Conservation (phyloP, 2,113 vertebrate species). For the Bujurquina vittata region DNA sequence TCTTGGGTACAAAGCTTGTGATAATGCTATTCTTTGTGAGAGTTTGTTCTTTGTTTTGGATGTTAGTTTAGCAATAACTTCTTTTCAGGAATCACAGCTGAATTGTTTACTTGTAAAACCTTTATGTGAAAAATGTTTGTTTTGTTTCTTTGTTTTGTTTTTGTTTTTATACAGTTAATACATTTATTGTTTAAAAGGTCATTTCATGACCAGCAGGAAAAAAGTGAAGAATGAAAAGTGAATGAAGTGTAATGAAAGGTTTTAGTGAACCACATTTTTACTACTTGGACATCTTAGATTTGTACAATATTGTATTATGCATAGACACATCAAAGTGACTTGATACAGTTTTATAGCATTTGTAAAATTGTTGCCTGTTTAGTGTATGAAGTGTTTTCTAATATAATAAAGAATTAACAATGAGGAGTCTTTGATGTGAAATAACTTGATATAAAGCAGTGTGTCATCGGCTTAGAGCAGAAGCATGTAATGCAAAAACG, state of each 20-base stretch:
- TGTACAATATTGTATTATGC: background rate
- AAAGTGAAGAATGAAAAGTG: background rate
- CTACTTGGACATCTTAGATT: background rate
- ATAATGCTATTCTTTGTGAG: background rate
- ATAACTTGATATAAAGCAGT: background rate
- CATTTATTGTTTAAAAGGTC: background rate
- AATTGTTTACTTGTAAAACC: background rate
- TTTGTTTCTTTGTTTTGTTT: background rate
- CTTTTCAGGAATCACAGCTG: background rate
- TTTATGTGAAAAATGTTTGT: background rate
- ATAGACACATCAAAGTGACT: slow-evolving; percentile 10
- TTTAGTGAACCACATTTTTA: background rate
- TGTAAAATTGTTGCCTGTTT: background rate
- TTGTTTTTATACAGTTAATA: background rate
- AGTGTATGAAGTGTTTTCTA: slow-evolving; percentile 31
- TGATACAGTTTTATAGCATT: slow-evolving; percentile 7
- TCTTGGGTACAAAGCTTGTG: background rate
- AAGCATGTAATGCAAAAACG: background rate
- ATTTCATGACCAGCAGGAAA: background rate
- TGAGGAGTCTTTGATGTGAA: background rate
- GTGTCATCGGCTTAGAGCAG: background rate
- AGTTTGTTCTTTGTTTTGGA: background rate
- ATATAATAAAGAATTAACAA: slow-evolving; percentile 22
- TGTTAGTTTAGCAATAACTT: background rate
- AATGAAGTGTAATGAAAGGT: background rate